A percentile compares a stretch with the other conserved stretches of the same genome.
These are phyloP conservation scores for Holacanthus passer DNA, from an alignment of 2,113 vertebrate species.

Conservation along the genomic window DNA sequence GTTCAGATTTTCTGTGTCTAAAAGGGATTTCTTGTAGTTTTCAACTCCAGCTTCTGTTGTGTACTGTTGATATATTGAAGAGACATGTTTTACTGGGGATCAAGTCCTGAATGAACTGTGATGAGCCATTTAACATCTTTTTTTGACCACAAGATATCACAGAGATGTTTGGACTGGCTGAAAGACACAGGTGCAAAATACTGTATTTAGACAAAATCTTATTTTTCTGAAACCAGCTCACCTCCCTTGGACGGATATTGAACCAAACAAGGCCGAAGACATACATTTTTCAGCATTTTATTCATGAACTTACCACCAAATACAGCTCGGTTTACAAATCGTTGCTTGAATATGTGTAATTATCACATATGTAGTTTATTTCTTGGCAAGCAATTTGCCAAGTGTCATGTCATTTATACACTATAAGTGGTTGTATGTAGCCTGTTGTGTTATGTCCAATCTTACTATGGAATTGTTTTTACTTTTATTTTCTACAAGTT, in stretches of 20 bases:
- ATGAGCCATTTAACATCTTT: neutral
- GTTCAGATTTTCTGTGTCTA: conserved; percentile 54
- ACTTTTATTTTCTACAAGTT: conserved; percentile 64
- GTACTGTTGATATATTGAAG: conserved; percentile 34
- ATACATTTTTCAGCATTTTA: conserved; percentile 41
- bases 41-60: conserved; percentile 38
- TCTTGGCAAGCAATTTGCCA: conserved; percentile 32
- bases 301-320: conserved; percentile 16
- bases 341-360: conserved; percentile 43
- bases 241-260: conserved; percentile 18
- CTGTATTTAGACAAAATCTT: conserved; percentile 29
- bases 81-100: conserved; percentile 23
- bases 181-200: conserved; percentile 16
- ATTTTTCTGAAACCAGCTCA: conserved; percentile 55
- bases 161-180: conserved; percentile 10
- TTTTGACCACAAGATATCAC: neutral
- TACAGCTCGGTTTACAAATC: conserved; percentile 43
- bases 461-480: conserved; percentile 50
- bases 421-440: conserved; percentile 44
- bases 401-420: conserved; percentile 48
- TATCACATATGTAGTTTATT: conserved; percentile 36
- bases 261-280: conserved; percentile 47
- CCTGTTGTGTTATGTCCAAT: conserved; percentile 48
- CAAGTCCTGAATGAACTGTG: conserved; percentile 41
- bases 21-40: conserved; percentile 18